These are phyloP conservation scores for Acleris cristana DNA, from an alignment of 2,888 invertebrate species.

Conservation along the genomic window DNA sequence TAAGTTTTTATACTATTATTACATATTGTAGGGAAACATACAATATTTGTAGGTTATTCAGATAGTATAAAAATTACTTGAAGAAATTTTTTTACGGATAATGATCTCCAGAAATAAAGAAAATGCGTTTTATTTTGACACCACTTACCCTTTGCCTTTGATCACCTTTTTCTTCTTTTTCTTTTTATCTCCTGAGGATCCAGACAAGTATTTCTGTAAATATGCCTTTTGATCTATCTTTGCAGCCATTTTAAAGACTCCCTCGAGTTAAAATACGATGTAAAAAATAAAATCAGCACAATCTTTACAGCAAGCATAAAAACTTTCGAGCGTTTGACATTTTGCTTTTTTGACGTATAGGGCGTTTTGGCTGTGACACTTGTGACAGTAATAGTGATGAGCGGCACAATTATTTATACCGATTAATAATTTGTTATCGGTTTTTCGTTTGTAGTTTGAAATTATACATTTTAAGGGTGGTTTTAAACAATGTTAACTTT, in stretches of 20 bases:
- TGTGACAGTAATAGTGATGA: too few species aligned
- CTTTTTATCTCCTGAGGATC: conserved; percentile 85
- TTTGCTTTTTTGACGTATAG: neutral
- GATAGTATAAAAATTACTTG: neutral
- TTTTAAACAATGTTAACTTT: too few species aligned
- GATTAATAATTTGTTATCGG: too few species aligned
- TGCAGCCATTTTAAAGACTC: conserved; percentile 61
- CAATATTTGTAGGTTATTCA: neutral
- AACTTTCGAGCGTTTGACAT: conserved; percentile 17
- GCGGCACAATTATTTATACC: too few species aligned
- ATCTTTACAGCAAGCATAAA: conserved; percentile 17
- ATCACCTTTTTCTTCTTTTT: conserved; percentile 86
- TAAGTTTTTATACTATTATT: neutral
- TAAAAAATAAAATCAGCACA: conserved; percentile 12
- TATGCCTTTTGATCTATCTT: conserved; percentile 90
- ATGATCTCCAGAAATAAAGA: neutral
- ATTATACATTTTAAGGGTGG: too few species aligned
- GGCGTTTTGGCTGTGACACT: neutral
- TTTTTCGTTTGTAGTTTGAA: too few species aligned
- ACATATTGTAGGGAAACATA: neutral
- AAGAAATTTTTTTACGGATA: neutral
- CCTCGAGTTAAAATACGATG: conserved; percentile 3
- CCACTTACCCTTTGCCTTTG: conserved; percentile 70
- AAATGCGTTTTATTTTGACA: neutral
- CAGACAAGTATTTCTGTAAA: conserved; percentile 89